Evolutionary conservation across 2,113 vertebrate genomes (phyloP).

Genomic region (Nipponia nippon): DNA sequence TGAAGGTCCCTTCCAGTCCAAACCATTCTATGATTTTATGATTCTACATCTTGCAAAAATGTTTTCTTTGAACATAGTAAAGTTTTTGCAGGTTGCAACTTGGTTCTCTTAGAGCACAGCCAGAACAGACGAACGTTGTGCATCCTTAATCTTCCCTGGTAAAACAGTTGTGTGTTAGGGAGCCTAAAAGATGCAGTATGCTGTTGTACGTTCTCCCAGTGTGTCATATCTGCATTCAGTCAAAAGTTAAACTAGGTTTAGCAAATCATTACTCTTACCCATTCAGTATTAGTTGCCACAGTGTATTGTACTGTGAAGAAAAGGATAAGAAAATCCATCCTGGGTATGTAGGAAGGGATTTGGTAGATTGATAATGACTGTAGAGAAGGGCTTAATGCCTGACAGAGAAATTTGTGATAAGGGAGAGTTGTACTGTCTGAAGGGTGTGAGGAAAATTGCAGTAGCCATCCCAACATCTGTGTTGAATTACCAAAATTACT

Average conservation of each 20-base stretch:
- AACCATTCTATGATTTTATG: too few species aligned
- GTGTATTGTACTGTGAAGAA: background rate
- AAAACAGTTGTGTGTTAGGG: background rate
- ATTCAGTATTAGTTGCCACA: background rate
- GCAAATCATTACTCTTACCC: background rate
- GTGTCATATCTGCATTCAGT: background rate
- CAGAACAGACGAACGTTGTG: background rate
- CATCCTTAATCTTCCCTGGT: background rate
- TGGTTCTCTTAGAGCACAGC: background rate
- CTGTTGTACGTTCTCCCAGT: background rate
- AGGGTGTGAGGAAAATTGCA: background rate
- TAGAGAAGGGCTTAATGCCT: background rate
- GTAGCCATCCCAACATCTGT: background rate
- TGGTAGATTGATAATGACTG: background rate
- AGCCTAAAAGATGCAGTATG: background rate
- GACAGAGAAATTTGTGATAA: background rate
- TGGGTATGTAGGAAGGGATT: background rate
- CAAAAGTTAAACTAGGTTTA: background rate
- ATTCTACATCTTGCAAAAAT: background rate
- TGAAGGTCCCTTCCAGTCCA: too few species aligned
- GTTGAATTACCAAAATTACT: background rate
- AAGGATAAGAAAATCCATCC: background rate
- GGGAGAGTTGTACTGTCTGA: background rate
- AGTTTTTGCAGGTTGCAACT: background rate
- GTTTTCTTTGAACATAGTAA: background rate